Conservation (phyloP, 2,888 invertebrate species). For the Macrophya annulata region DNA sequence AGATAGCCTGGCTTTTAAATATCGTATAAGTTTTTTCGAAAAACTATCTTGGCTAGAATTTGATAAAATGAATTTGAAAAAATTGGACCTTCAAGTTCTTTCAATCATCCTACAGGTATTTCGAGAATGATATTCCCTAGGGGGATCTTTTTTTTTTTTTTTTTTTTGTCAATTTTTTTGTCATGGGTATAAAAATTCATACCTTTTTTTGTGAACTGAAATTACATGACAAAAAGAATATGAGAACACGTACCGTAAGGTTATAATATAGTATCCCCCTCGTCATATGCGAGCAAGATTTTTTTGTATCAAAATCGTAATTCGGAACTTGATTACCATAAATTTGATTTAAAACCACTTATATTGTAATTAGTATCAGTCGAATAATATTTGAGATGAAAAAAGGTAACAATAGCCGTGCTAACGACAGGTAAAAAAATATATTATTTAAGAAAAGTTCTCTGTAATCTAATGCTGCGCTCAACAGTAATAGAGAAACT, state of each 20-base stretch:
- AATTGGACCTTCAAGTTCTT: background rate
- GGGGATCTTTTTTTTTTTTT: background rate
- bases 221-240: conserved; percentile 1
- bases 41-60: background rate
- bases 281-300: background rate
- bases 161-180: background rate
- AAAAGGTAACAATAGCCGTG: background rate
- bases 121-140: background rate
- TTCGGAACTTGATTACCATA: background rate
- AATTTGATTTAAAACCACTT: conserved; percentile 5
- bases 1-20: background rate
- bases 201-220: background rate
- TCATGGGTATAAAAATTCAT: background rate
- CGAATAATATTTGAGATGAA: background rate
- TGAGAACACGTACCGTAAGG: background rate
- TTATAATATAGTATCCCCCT: background rate
- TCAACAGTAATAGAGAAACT: background rate
- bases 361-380: background rate
- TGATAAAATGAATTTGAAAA: too few species aligned
- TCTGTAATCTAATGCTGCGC: background rate
- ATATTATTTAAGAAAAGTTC: background rate
- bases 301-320: background rate
- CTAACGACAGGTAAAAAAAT: background rate
- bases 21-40: background rate
- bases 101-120: too few species aligned